These are phyloP conservation scores for Cheilosia variabilis DNA, from an alignment of 2,888 invertebrate genomes.

Conservation along the genomic window DNA sequence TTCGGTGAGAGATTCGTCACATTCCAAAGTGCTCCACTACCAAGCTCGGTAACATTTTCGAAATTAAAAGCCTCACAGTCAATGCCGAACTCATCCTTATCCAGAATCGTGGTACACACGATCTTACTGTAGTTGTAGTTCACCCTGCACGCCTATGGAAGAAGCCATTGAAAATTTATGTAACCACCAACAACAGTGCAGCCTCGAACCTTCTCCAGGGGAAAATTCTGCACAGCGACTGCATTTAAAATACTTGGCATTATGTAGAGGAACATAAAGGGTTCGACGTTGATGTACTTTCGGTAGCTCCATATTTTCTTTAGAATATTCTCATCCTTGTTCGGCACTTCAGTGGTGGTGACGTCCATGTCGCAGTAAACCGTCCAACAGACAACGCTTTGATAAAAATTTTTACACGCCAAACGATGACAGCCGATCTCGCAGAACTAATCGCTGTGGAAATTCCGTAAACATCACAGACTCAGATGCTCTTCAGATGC, in stretches of 20 bases:
- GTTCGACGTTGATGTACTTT: conserved; percentile 81
- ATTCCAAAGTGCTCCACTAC: conserved; percentile 75
- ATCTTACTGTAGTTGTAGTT: conserved; percentile 81
- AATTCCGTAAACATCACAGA: conserved; percentile 30
- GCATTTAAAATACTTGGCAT: conserved; percentile 81
- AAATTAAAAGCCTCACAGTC: conserved; percentile 80
- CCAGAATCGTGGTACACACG: conserved; percentile 81
- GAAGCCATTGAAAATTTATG: not conserved
- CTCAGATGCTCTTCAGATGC: conserved; percentile 18
- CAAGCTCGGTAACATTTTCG: conserved; percentile 78
- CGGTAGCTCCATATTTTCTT: conserved; percentile 81
- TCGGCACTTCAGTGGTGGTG: conserved; percentile 46
- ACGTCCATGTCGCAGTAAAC: conserved; percentile 6
- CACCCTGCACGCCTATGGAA: conserved; percentile 80
- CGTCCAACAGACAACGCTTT: conserved; percentile 6
- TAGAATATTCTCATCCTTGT: conserved; percentile 78
- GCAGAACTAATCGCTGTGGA: conserved; percentile 58
- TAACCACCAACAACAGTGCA: not conserved
- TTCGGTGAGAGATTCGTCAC: conserved; percentile 76
- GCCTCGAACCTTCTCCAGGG: conserved; percentile 80
- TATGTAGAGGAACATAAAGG: conserved; percentile 82
- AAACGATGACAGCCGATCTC: conserved; percentile 62
- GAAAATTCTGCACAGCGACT: conserved; percentile 82
- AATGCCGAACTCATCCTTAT: conserved; percentile 80
- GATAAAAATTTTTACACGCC: conserved; percentile 1